These are phyloP conservation scores for Zeugodacus cucurbitae DNA, from an alignment of 1,140 invertebrate species.

Conservation along the genomic window DNA sequence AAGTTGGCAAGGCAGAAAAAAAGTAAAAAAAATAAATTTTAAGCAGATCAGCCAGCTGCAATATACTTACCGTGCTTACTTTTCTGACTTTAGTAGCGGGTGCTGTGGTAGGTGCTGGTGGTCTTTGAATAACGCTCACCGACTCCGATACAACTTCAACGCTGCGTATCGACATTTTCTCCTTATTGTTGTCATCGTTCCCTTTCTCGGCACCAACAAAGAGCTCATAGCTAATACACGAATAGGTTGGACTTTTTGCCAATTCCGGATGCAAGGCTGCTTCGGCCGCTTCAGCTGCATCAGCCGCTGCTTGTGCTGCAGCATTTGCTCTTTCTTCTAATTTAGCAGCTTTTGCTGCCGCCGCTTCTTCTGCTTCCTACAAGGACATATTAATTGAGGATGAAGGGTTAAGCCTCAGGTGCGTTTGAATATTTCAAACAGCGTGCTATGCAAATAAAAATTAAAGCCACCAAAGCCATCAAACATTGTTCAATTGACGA, in stretches of 20 bases:
- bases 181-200: conserved; percentile 87
- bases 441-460: conserved; percentile 25
- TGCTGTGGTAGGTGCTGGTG: conserved; percentile 72
- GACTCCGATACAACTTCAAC: conserved; percentile 87
- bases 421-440: neutral
- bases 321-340: conserved; percentile 77
- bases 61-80: conserved; percentile 88
- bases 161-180: conserved; percentile 90
- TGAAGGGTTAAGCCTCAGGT: neutral
- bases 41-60: conserved; percentile 51
- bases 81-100: conserved; percentile 79
- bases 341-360: conserved; percentile 78
- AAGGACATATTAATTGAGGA: conserved; percentile 48
- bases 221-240: conserved; percentile 89
- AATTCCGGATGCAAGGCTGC: conserved; percentile 73
- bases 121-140: conserved; percentile 83
- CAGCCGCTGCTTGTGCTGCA: conserved; percentile 73
- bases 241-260: conserved; percentile 89
- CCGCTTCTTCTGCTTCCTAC: conserved; percentile 86
- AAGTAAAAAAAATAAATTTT: conserved; percentile 39
- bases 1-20: neutral
- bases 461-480: conserved; percentile 31
- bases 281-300: conserved; percentile 71
- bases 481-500: neutral
- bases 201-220: conserved; percentile 88